These are phyloP conservation scores for Candoia aspera DNA, from an alignment of 2,113 vertebrate species.

Conservation along the genomic window DNA sequence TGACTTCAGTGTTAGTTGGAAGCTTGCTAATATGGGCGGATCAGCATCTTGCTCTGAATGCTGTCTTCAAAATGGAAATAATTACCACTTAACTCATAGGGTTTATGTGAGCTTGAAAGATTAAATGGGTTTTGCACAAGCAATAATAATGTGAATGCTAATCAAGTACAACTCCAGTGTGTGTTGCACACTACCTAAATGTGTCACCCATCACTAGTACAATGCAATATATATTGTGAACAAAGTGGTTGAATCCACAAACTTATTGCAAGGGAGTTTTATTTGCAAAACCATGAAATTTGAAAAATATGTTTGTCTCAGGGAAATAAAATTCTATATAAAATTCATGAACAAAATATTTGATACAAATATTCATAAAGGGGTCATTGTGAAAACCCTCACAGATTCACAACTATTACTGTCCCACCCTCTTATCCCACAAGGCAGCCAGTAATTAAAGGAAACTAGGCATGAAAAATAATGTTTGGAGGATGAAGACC, in stretches of 20 bases:
- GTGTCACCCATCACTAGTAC: not conserved
- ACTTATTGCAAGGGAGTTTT: accelerated
- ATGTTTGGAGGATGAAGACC: conserved; percentile 42
- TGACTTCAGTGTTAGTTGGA: not conserved
- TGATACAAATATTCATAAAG: conserved; percentile 39
- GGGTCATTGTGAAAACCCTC: conserved; percentile 35
- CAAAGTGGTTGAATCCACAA: conserved; percentile 1
- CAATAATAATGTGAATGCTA: not conserved
- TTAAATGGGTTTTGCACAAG: not conserved
- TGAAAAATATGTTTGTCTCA: not conserved
- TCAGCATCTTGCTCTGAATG: not conserved
- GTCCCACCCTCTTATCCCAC: not conserved
- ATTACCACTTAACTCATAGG: not conserved
- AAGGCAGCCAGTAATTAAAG: conserved; percentile 37
- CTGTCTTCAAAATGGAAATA: not conserved
- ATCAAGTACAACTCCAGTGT: not conserved
- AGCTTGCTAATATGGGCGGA: not conserved
- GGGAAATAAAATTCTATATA: conserved; percentile 35
- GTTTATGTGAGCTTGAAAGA: not conserved
- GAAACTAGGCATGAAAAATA: conserved; percentile 44
- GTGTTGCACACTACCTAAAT: too few species aligned
- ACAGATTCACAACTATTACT: not conserved
- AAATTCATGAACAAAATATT: conserved; percentile 37
- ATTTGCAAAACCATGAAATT: not conserved
- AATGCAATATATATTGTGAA: not conserved